Evolutionary conservation across 2,888 invertebrate genomes (phyloP).

Genomic region (Phasia obesa): DNA sequence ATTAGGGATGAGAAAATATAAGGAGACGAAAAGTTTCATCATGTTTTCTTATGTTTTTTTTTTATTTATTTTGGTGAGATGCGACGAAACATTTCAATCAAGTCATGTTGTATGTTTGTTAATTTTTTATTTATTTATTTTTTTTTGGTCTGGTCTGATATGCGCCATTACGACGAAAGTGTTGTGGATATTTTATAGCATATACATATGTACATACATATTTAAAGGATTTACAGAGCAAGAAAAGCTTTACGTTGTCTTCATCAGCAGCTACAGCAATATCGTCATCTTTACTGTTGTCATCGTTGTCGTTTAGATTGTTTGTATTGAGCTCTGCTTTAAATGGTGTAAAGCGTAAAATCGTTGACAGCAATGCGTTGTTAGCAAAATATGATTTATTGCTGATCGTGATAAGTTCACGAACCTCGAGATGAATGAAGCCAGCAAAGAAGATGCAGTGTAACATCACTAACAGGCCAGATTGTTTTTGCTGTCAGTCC

Average conservation of each 20-base stretch:
- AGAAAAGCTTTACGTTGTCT: slow-evolving; percentile 34
- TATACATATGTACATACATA: neutral
- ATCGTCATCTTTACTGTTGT: slow-evolving; percentile 1
- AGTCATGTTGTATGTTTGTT: slow-evolving; percentile 66
- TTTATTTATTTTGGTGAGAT: slow-evolving; percentile 40
- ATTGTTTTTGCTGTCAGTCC: slow-evolving; percentile 47
- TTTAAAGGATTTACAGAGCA: slow-evolving; percentile 46
- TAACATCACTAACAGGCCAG: slow-evolving; percentile 65
- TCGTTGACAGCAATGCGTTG: slow-evolving; percentile 73
- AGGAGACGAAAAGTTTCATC: slow-evolving; percentile 36
- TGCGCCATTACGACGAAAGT: slow-evolving; percentile 30
- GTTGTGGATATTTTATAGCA: slow-evolving; percentile 30
- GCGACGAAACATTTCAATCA: slow-evolving; percentile 73
- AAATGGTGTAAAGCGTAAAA: slow-evolving; percentile 72
- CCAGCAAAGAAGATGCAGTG: slow-evolving; percentile 38
- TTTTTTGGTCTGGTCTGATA: slow-evolving; percentile 27
- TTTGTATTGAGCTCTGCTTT: slow-evolving; percentile 13
- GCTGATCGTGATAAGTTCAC: slow-evolving; percentile 74
- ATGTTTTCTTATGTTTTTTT: slow-evolving; percentile 17
- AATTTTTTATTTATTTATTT: slow-evolving; percentile 33
- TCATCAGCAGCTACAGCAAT: slow-evolving; percentile 11
- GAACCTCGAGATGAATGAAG: slow-evolving; percentile 57
- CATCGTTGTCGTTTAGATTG: slow-evolving; percentile 23
- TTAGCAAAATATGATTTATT: slow-evolving; percentile 75
- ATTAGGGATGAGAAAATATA: slow-evolving; percentile 39